Conservation (phyloP, 2,113 vertebrate species). For the Spilogale gracilis region DNA sequence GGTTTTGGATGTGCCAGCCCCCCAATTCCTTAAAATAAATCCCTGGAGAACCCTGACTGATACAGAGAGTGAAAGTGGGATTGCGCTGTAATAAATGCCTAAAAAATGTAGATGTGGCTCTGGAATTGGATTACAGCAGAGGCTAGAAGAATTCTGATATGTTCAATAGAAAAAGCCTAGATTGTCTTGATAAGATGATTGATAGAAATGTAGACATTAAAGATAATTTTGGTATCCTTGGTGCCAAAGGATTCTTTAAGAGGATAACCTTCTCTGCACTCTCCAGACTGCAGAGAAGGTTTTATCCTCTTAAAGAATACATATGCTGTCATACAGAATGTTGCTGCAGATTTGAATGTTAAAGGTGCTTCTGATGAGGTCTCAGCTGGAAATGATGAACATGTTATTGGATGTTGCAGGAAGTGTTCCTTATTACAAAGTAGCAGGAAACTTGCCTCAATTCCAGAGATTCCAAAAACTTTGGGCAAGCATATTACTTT, state of each 20-base stretch:
- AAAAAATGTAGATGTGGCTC: not conserved
- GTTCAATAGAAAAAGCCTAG: not conserved
- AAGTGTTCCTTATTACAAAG: not conserved
- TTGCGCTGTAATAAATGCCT: not conserved
- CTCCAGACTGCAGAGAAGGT: not conserved
- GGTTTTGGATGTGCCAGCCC: not conserved
- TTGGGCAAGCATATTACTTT: not conserved
- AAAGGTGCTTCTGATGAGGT: not conserved
- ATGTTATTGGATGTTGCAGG: not conserved
- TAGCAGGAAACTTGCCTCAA: not conserved
- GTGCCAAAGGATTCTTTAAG: too few species aligned
- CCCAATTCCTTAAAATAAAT: conserved; percentile 25
- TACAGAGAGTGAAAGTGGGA: not conserved
- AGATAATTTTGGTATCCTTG: not conserved
- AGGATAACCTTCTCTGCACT: too few species aligned
- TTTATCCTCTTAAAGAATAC: not conserved
- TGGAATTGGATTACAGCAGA: not conserved
- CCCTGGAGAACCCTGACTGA: not conserved
- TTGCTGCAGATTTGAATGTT: not conserved
- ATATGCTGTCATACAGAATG: not conserved
- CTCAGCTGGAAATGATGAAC: not conserved
- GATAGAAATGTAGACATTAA: not conserved
- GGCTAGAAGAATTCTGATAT: not conserved
- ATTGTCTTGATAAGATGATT: not conserved
- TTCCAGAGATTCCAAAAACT: not conserved